Conservation (phyloP, 2,113 vertebrate species). For the Neolamprologus hecqui region DNA sequence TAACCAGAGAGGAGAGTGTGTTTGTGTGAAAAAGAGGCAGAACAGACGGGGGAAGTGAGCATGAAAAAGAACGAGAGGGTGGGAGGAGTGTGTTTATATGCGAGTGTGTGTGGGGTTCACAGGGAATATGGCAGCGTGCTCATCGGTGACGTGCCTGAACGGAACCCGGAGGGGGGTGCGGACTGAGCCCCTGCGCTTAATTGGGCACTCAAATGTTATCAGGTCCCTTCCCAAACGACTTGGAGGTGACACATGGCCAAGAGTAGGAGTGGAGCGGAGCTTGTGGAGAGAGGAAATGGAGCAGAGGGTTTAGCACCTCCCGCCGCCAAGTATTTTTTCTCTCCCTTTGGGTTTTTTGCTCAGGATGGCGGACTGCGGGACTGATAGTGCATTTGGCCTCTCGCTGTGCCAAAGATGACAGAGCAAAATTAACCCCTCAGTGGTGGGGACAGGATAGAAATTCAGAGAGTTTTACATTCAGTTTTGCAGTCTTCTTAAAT, state of each 20-base stretch:
- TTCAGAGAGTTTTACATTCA: background rate
- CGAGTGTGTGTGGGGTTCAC: constrained; percentile 11
- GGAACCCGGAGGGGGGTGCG: constrained; percentile 46
- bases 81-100: constrained; percentile 3
- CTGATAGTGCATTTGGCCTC: constrained; percentile 49
- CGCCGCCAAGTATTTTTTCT: constrained; percentile 55
- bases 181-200: constrained; percentile 66
- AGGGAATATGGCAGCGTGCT: constrained; percentile 34
- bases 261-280: constrained; percentile 46
- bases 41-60: constrained; percentile 54
- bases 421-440: constrained; percentile 58
- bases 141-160: constrained; percentile 57
- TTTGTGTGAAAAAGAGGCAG: constrained; percentile 44
- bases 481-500: background rate
- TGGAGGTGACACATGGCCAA: constrained; percentile 65
- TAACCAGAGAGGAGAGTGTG: constrained; percentile 48
- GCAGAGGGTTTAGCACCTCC: constrained; percentile 73
- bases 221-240: constrained; percentile 61
- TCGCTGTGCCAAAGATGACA: constrained; percentile 53
- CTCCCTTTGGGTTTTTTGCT: constrained; percentile 44
- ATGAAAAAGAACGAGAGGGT: constrained; percentile 42
- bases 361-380: constrained; percentile 15
- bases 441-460: constrained; percentile 10
- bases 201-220: constrained; percentile 72
- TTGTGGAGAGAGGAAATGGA: constrained; percentile 70